phyloP scores from a whole-genome alignment of 2,888 invertebrate genomes.

The Agrotis clavis region DNA sequence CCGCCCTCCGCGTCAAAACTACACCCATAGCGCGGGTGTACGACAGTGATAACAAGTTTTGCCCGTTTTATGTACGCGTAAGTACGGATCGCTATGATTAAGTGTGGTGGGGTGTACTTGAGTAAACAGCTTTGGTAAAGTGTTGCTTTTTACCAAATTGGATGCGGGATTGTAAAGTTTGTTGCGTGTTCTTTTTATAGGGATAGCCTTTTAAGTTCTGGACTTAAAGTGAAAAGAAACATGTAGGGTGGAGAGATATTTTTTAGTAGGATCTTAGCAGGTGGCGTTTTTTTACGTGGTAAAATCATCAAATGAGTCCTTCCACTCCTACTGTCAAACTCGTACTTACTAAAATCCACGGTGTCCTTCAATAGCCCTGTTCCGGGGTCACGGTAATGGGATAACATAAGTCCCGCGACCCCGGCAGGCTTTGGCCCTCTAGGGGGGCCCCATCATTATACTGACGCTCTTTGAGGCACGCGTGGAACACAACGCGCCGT shows the following conservation, averaged over 20 bases:
- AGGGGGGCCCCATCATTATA: too few species aligned
- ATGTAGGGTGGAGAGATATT: background rate
- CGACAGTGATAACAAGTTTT: conserved; percentile 67
- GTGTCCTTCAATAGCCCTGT: too few species aligned
- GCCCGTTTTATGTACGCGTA: conserved; percentile 64
- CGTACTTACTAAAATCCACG: too few species aligned
- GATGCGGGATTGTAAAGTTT: conserved; percentile 56
- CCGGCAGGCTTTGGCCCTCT: too few species aligned
- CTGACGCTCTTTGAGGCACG: too few species aligned
- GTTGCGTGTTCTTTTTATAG: conserved; percentile 41
- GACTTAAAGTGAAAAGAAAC: conserved; percentile 3
- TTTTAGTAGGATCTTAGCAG: background rate
- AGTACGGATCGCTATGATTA: conserved; percentile 67
- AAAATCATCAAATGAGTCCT: too few species aligned
- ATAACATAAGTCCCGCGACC: too few species aligned
- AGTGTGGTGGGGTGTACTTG: conserved; percentile 62
- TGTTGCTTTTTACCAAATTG: conserved; percentile 58
- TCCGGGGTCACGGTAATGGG: too few species aligned
- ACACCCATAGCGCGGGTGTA: conserved; percentile 61
- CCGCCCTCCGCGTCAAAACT: conserved; percentile 30
- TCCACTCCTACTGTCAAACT: too few species aligned
- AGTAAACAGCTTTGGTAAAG: conserved; percentile 55
- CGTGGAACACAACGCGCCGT: too few species aligned
- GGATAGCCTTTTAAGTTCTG: conserved; percentile 30
- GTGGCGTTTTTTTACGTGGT: too few species aligned